Percentiles rank a stretch among this genome's conserved stretches.
Evolutionary conservation across 2,888 invertebrate genomes (phyloP).

Genomic region (Drosophila aldrichi): DNA sequence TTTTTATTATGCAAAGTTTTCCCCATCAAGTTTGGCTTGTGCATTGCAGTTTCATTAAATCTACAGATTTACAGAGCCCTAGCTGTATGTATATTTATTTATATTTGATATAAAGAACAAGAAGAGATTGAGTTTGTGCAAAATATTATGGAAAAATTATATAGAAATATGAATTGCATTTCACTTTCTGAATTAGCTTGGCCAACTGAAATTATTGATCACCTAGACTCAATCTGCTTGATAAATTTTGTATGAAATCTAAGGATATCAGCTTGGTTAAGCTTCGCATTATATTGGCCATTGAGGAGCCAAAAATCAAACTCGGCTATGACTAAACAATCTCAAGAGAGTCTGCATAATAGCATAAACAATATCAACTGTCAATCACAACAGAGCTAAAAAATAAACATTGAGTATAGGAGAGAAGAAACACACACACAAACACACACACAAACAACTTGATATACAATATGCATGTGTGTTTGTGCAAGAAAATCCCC

Average conservation of each 20-base stretch:
- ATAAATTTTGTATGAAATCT: background rate
- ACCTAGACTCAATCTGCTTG: background rate
- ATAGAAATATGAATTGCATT: background rate
- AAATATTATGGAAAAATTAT: background rate
- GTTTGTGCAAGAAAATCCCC: slow-evolving; percentile 18
- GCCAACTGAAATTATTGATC: background rate
- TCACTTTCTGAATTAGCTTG: no score
- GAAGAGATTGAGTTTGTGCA: no score
- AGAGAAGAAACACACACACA: slow-evolving; percentile 1
- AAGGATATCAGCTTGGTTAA: background rate
- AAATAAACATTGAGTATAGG: slow-evolving; percentile 21
- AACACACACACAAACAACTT: background rate
- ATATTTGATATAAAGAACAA: background rate
- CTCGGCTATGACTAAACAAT: slow-evolving; percentile 32
- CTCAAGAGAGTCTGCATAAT: slow-evolving; percentile 10
- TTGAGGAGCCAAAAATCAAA: background rate
- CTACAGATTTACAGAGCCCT: background rate
- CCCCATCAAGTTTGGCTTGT: slow-evolving; percentile 2
- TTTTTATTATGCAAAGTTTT: slow-evolving; percentile 36
- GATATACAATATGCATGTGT: background rate
- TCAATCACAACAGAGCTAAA: slow-evolving; percentile 35
- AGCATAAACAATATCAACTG: slow-evolving; percentile 40
- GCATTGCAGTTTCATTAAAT: slow-evolving; percentile 4
- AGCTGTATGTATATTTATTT: background rate
- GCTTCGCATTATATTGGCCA: background rate